phyloP scores from a whole-genome alignment of 2,113 vertebrate genomes.

The Erythrocercus mccallii region DNA sequence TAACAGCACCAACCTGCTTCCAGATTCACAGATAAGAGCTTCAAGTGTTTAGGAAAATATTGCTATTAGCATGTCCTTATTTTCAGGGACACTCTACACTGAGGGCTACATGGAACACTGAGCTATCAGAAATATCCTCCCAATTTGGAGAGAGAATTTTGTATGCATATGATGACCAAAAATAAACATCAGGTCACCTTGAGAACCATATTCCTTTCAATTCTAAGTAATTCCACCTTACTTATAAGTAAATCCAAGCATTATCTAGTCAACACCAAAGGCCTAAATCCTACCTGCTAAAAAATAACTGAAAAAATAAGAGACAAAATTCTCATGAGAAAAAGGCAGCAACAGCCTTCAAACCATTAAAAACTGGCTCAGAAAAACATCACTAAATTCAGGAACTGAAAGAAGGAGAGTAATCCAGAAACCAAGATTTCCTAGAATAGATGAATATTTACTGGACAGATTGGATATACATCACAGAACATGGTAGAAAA shows the following conservation, averaged over 20 bases:
- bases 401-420: not conserved
- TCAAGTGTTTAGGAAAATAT: not conserved
- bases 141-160: not conserved
- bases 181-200: not conserved
- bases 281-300: not conserved
- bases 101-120: not conserved
- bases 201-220: not conserved
- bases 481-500: not conserved
- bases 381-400: not conserved
- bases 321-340: not conserved
- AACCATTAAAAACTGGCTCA: not conserved
- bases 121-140: not conserved
- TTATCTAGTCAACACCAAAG: not conserved
- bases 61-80: no score
- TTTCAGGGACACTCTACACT: not conserved
- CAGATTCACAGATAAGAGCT: not conserved
- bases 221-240: not conserved
- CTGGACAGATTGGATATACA: not conserved
- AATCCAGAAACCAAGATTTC: not conserved
- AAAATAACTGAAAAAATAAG: not conserved
- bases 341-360: not conserved
- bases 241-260: not conserved
- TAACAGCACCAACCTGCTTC: not conserved
- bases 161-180: not conserved
- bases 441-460: not conserved